phyloP scores from a whole-genome alignment of 2,113 vertebrate genomes.

The Rattus norvegicus region DNA sequence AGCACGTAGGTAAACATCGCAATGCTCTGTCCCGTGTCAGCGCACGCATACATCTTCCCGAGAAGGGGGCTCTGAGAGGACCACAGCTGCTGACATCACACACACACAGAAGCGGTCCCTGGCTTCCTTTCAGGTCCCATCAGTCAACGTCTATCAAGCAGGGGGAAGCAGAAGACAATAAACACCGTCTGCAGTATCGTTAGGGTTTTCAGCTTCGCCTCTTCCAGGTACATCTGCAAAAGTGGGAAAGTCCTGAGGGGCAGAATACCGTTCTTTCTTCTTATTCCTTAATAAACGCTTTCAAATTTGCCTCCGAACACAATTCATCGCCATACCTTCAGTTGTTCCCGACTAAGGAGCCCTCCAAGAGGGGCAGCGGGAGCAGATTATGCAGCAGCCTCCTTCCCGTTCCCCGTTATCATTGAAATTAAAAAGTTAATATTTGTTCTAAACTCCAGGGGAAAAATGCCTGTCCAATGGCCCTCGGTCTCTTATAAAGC shows the following conservation, averaged over 20 bases:
- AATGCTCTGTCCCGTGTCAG: constrained; percentile 20
- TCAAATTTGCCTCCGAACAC: constrained; percentile 55
- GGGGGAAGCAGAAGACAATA: not conserved
- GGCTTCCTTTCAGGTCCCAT: constrained; percentile 70
- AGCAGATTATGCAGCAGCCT: constrained; percentile 57
- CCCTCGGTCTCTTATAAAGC: constrained; percentile 49
- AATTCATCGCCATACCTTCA: constrained; percentile 40
- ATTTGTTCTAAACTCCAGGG: constrained; percentile 29
- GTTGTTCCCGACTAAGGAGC: constrained; percentile 57
- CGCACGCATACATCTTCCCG: not conserved
- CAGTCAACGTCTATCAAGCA: constrained; percentile 63
- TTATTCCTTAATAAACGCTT: constrained; percentile 32
- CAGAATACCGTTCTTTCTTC: constrained; percentile 47
- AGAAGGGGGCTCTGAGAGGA: not conserved
- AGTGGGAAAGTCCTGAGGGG: constrained; percentile 61
- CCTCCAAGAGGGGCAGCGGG: constrained; percentile 67
- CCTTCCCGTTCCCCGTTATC: constrained; percentile 50
- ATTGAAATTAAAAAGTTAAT: constrained; percentile 60
- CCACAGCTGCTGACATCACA: constrained; percentile 45
- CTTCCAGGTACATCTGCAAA: constrained; percentile 47
- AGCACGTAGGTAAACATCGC: constrained; percentile 33
- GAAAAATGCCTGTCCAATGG: constrained; percentile 28
- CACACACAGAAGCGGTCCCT: not conserved
- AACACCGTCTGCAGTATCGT: constrained; percentile 32
- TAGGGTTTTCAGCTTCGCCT: constrained; percentile 60